Evolutionary conservation across 2,888 invertebrate species (phyloP).

Genomic region (Glaucopsyche alexis): DNA sequence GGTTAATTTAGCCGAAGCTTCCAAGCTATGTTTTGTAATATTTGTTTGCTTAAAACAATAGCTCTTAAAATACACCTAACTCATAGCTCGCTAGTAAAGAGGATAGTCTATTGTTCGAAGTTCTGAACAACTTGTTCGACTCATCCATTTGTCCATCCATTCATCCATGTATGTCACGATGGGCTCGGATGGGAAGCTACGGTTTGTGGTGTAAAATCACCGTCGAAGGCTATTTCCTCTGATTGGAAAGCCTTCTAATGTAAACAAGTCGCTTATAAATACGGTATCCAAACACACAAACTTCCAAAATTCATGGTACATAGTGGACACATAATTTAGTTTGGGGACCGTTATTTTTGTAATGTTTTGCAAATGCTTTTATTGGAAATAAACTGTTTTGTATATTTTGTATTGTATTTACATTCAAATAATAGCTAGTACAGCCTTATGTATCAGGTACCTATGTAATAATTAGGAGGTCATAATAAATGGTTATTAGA

Average conservation of each 20-base stretch:
- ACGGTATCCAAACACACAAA: too few species aligned
- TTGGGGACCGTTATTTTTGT: too few species aligned
- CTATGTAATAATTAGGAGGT: too few species aligned
- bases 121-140: background rate
- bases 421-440: too few species aligned
- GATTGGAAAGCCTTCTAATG: background rate
- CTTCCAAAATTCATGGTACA: too few species aligned
- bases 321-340: too few species aligned
- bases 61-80: background rate
- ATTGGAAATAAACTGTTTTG: too few species aligned
- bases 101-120: background rate
- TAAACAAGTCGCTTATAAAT: background rate
- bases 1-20: background rate
- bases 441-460: too few species aligned
- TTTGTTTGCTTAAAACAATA: slow-evolving; percentile 1
- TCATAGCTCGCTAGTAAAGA: background rate
- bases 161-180: slow-evolving; percentile 1
- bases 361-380: too few species aligned
- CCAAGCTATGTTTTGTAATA: background rate
- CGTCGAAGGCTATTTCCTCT: background rate
- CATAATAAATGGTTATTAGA: too few species aligned
- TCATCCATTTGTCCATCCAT: background rate
- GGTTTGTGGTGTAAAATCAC: background rate
- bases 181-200: background rate
- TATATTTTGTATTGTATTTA: too few species aligned